Percentiles rank a stretch among this genome's conserved stretches.
These are phyloP conservation scores for Varanus salvator DNA, from an alignment of 2,113 vertebrate genomes.

Conservation along the genomic window DNA sequence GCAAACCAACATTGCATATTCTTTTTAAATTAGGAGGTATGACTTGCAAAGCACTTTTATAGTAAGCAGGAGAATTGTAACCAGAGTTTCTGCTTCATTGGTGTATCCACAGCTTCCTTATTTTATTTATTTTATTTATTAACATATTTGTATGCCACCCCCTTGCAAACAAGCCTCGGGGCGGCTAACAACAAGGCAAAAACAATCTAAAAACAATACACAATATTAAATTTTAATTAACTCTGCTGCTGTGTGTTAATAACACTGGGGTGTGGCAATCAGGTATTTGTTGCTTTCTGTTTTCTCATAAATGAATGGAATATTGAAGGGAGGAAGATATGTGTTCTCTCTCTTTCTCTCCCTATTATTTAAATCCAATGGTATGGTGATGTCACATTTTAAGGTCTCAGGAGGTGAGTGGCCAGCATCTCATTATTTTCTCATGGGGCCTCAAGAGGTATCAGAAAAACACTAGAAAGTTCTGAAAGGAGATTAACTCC, in stretches of 20 bases:
- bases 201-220: no score
- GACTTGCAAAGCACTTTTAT: not conserved
- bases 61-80: not conserved
- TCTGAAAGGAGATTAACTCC: constrained; percentile 32
- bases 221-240: constrained; percentile 53
- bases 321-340: constrained; percentile 26
- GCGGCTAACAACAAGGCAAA: no score
- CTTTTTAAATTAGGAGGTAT: not conserved
- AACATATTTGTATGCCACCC: no score
- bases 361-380: constrained; percentile 19
- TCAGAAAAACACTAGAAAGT: constrained; percentile 23
- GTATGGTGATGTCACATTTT: constrained; percentile 5
- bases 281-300: constrained; percentile 23
- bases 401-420: constrained; percentile 5
- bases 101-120: constrained; percentile 16
- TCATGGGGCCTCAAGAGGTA: constrained; percentile 1
- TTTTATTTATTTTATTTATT: no score
- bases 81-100: constrained; percentile 42
- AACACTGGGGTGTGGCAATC: constrained; percentile 38
- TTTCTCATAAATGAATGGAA: constrained; percentile 40
- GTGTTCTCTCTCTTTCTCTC: constrained; percentile 28
- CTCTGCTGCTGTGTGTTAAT: constrained; percentile 48
- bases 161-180: no score
- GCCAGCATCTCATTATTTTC: constrained; percentile 35
- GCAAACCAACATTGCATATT: not conserved